Evolutionary conservation across 2,888 invertebrate genomes (phyloP), one percentile per base, ranked within the genome.

Genomic region (Blastobasis adustella): DNA sequence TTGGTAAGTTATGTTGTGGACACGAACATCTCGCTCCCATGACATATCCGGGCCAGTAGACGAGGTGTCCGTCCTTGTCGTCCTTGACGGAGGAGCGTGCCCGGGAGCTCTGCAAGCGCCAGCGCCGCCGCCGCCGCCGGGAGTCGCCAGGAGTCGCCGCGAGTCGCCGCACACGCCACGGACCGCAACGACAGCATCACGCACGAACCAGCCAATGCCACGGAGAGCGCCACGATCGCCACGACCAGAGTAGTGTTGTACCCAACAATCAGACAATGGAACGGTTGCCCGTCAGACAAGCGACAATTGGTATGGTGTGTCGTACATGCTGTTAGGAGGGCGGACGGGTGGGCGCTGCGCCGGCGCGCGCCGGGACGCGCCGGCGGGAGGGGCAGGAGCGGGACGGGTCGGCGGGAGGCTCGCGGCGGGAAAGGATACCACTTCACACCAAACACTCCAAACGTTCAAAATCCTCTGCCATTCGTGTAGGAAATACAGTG

Each of bases 61-160:
- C 95, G 91, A 99, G 97, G 91, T 99, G 99, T 90, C 99, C 99
- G 90, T 99, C 99, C 91, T 96, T 96, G 92, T 99, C 99, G 92
- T 99, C 98, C 93, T 97, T 96, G 90, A 98, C 95, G 90, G 96
- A 95, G 89, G 97, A 96, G 87, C 88, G 87, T 84, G 94, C 93
- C 83, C 93, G 92, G 89, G 94, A 94, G 91, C 93, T 94, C 94
- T 95, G 93, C 90, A 85, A 74, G 78, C 71, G 71, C 69, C 71
- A 63, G 54, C 45, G 57, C 58, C 60, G 63, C 61, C 60, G 58
- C 56, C 55, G 60, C 51, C 56, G 55, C 58, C 54, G 55, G 55
- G 53, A 48, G 56, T 55, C 57, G 59, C 58, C 59, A 55, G 64
- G 23, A 23, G 23, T 23, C 71, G 61, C 67, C 67, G 62, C 60